These are phyloP conservation scores for Myzus persicae DNA, from an alignment of 1,140 invertebrate species.

Conservation along the genomic window DNA sequence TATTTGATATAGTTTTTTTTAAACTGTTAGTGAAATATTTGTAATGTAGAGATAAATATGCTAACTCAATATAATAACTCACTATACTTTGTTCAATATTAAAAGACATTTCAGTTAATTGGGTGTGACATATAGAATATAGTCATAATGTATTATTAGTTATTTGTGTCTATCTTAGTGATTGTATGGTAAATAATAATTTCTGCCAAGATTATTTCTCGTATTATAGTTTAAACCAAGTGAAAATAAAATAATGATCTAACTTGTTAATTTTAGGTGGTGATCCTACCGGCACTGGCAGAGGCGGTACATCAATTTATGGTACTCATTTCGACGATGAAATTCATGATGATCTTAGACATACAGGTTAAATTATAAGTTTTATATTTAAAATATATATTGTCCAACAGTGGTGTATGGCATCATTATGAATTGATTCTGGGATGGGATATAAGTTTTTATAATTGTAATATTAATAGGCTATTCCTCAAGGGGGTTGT, in stretches of 20 bases:
- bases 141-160: too few species aligned
- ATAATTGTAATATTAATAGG: too few species aligned
- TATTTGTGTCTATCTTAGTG: background rate
- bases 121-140: too few species aligned
- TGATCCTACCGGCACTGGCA: slow-evolving; percentile 93
- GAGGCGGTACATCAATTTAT: slow-evolving; percentile 96
- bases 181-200: background rate
- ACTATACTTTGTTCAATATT: too few species aligned
- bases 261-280: slow-evolving; percentile 67
- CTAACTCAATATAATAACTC: too few species aligned
- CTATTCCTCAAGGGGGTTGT: too few species aligned
- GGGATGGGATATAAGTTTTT: too few species aligned
- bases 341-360: slow-evolving; percentile 92
- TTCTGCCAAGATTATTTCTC: too few species aligned
- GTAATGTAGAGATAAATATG: background rate
- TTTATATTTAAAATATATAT: background rate
- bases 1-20: background rate
- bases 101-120: too few species aligned
- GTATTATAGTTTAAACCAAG: background rate
- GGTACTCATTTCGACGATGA: slow-evolving; percentile 95
- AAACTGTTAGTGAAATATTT: background rate
- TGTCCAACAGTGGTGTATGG: too few species aligned
- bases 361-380: slow-evolving; percentile 77
- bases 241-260: background rate
- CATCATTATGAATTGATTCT: too few species aligned